phyloP scores from a whole-genome alignment of 2,113 vertebrate species.

The Oncorhynchus gorbuscha region DNA sequence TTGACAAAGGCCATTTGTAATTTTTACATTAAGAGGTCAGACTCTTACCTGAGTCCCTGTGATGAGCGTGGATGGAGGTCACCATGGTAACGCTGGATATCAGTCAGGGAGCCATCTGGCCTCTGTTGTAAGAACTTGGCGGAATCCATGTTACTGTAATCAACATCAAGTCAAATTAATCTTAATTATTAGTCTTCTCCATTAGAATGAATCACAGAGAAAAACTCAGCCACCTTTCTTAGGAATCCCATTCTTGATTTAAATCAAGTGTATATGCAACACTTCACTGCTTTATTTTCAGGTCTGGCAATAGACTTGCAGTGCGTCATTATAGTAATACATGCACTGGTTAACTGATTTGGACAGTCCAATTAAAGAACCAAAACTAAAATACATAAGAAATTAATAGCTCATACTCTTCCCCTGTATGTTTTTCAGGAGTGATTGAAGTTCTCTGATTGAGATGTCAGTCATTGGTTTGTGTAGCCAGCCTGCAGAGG shows the following conservation, averaged over 20 bases:
- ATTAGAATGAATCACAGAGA: too few species aligned
- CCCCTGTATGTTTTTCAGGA: constrained; percentile 35
- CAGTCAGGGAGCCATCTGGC: constrained; percentile 19
- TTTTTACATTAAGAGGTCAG: not conserved
- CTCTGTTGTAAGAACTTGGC: not conserved
- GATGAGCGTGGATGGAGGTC: constrained; percentile 29
- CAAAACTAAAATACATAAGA: not conserved
- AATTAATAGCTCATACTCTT: constrained; percentile 14
- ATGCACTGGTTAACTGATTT: not conserved
- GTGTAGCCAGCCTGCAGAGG: constrained; percentile 55
- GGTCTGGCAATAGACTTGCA: too few species aligned
- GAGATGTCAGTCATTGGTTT: constrained; percentile 29
- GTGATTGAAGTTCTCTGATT: not conserved
- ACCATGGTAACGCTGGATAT: not conserved
- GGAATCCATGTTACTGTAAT: constrained; percentile 9
- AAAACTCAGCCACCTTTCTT: too few species aligned
- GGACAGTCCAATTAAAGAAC: not conserved
- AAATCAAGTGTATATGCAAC: too few species aligned
- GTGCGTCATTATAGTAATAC: not conserved
- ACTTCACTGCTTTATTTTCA: too few species aligned
- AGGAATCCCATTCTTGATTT: too few species aligned
- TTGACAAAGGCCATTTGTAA: too few species aligned
- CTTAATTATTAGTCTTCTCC: not conserved
- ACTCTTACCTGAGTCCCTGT: constrained; percentile 32
- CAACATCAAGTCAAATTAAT: not conserved